phyloP scores from a whole-genome alignment of 1,140 invertebrate genomes.

The Drosophila erecta region DNA sequence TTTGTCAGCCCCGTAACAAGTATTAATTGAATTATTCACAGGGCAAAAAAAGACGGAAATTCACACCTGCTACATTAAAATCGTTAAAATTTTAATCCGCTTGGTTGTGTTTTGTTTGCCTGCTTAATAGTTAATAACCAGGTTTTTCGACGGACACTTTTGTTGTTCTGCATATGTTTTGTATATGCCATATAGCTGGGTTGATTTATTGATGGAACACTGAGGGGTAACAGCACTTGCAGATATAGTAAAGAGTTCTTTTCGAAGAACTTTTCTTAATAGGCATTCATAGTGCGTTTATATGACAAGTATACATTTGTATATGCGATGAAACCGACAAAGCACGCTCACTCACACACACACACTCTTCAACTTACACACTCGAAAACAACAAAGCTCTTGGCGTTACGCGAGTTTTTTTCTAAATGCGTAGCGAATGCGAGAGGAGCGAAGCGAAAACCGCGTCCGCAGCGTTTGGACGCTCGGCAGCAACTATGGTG shows the following conservation, averaged over 20 bases:
- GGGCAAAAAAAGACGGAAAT: background rate
- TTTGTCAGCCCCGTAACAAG: conserved; percentile 31
- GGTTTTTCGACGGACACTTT: background rate
- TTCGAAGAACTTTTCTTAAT: conserved; percentile 40
- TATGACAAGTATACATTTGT: background rate
- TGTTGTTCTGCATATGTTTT: conserved; percentile 10
- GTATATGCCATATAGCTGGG: too few relatives aligned
- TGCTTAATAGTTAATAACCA: conserved; percentile 12
- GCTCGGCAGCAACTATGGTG: conserved; percentile 69
- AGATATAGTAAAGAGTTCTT: conserved; percentile 18
- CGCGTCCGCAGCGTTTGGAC: conserved; percentile 62
- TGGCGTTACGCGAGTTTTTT: conserved; percentile 24
- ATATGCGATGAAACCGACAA: conserved; percentile 41
- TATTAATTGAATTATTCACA: conserved; percentile 41
- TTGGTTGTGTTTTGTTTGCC: conserved; percentile 14
- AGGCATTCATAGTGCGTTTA: conserved; percentile 25
- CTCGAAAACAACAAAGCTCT: conserved; percentile 48
- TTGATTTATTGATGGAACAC: background rate
- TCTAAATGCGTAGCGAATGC: conserved; percentile 13
- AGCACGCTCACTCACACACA: conserved; percentile 47
- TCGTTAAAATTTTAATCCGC: conserved; percentile 41
- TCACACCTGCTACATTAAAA: conserved; percentile 41
- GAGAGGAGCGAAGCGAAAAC: conserved; percentile 28
- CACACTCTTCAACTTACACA: conserved; percentile 32
- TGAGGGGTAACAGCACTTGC: conserved; percentile 2